Base-by-base conservation (phyloP, 2,888 invertebrate genomes). In the Diaprepes abbreviatus region DNA sequence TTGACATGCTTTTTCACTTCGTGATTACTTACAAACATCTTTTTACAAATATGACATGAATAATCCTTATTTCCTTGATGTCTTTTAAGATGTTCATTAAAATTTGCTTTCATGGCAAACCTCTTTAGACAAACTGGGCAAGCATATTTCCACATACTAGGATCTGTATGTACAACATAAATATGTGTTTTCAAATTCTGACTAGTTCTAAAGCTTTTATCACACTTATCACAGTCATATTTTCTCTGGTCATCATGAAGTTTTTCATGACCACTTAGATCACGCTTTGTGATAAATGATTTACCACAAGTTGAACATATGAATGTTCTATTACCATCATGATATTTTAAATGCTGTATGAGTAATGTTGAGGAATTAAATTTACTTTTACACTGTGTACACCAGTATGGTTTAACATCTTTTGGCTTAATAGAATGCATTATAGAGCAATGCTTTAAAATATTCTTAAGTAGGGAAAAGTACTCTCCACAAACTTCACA, bases 231-330 rank as follows among this genome's bases (percentile, higher is more conserved):
- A 64, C 81, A 81, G 21, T 77, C 75, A 65, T 78, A 80, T 38
- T 79, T 79, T 40, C 80, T 71, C 40, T 74, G 60, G 52, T 79
- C 79, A 31, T 75, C 76, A 66, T 81, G 81, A 4, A 75, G 77
- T 43, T 78, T 77, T 64, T 80, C 80, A 70, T 81, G 81, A 2
- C 75, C 75, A 1, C 71, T 76, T 16, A 81, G 71, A 58, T 81
- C 81, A 12, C 75, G 75, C 65, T 78, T 79, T 0, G 80, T 80
- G 28, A 79, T 79, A 62, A 78, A 81, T 50, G 85, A 83, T 78
- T 88, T 88, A 3, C 81, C 81, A 65, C 81, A 81, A 60, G 75
- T 77, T 59, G 76, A 77, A 62, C 81, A 81, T 31, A 80, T 77
- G 31, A 79, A 77, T 5, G 71, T 70, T 3, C 81, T 73, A 24